Evolutionary conservation across 2,797 vertebrate species (phyloP).

Genomic region (Sebastes diaconus): DNA sequence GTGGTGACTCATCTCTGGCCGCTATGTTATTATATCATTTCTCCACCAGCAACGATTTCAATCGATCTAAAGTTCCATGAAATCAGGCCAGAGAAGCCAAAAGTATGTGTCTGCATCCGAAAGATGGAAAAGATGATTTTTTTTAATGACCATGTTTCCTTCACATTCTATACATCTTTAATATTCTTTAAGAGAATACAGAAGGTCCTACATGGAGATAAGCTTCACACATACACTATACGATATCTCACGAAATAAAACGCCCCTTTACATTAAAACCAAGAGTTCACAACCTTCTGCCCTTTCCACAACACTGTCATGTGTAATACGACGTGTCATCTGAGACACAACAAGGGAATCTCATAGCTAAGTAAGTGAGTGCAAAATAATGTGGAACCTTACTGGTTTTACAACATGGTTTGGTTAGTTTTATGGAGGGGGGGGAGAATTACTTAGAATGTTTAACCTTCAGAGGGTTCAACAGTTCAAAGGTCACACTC

Average conservation of each 20-base stretch:
- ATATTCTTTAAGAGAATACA: constrained; percentile 1
- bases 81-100: constrained; percentile 73
- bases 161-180: constrained; percentile 28
- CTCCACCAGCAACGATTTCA: constrained; percentile 76
- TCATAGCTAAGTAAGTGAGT: constrained; percentile 25
- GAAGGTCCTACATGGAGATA: constrained; percentile 19
- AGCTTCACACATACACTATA: background rate
- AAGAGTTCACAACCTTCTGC: background rate
- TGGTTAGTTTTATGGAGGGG: constrained; percentile 11
- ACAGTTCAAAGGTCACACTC: constrained; percentile 29
- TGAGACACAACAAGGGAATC: constrained; percentile 21
- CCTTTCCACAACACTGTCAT: constrained; percentile 27
- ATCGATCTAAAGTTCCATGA: constrained; percentile 81
- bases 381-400: constrained; percentile 41
- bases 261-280: constrained; percentile 20
- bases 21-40: constrained; percentile 81
- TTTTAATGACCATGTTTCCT: constrained; percentile 43
- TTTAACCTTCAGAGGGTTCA: constrained; percentile 16
- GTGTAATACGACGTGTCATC: constrained; percentile 31
- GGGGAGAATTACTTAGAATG: constrained; percentile 12
- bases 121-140: constrained; percentile 61
- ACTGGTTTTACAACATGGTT: constrained; percentile 26
- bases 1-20: constrained; percentile 80
- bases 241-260: constrained; percentile 35
- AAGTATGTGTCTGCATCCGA: constrained; percentile 60